A percentile compares a stretch with the other conserved stretches of the same genome.
Conservation (phyloP, 2,888 invertebrate genomes). For the Catocala nupta region DNA sequence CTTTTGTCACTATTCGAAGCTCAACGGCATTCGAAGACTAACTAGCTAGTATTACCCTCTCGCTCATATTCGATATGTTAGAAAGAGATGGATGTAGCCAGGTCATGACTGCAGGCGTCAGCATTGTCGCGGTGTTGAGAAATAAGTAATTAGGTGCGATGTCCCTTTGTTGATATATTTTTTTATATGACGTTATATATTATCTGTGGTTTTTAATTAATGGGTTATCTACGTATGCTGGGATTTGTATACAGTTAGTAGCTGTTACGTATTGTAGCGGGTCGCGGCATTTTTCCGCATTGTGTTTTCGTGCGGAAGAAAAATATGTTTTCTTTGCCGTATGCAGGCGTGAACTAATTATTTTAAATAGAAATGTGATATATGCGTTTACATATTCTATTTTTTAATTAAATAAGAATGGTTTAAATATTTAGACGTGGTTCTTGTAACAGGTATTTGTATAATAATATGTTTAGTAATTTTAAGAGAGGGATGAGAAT, state of each 20-base stretch:
- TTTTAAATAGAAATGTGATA: not conserved
- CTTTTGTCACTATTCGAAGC: conserved; percentile 75
- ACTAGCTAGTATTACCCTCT: conserved; percentile 70
- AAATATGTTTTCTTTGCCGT: conserved; percentile 1
- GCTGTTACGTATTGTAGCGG: conserved; percentile 4
- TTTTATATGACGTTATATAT: conserved; percentile 53
- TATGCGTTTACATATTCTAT: not conserved
- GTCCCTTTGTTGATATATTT: conserved; percentile 57
- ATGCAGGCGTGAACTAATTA: not conserved
- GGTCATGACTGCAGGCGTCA: conserved; percentile 72
- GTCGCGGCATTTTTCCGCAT: not conserved
- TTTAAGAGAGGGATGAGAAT: too few relatives aligned
- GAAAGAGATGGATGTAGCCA: conserved; percentile 49
- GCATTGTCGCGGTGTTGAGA: conserved; percentile 71
- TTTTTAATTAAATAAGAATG: too few relatives aligned
- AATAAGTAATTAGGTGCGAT: conserved; percentile 84
- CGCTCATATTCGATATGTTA: conserved; percentile 25
- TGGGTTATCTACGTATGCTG: conserved; percentile 29
- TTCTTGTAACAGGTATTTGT: too few relatives aligned
- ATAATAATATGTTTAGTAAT: too few relatives aligned
- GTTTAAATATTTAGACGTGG: too few relatives aligned
- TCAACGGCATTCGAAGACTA: conserved; percentile 70
- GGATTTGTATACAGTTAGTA: conserved; percentile 3
- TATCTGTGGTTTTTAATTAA: conserved; percentile 54
- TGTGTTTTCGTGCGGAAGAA: conserved; percentile 7